A percentile compares a stretch with the other conserved stretches of the same genome.
Conservation (phyloP, 1,140 invertebrate species). For the Aphelenchoides fujianensis region DNA sequence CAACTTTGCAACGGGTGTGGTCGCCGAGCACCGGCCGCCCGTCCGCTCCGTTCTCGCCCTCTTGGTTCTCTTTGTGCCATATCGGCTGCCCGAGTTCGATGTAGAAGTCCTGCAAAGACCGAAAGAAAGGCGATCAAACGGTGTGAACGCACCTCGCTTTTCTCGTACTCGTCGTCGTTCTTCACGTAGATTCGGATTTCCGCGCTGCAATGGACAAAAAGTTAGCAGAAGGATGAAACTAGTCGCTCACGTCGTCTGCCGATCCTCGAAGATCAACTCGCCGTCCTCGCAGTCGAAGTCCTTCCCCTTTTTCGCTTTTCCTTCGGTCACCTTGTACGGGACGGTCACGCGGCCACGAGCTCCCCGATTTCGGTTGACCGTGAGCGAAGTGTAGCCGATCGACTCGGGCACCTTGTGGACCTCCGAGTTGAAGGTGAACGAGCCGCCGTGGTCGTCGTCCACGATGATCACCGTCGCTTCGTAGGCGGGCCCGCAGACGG, state of each 20-base stretch:
- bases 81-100: slow-evolving; percentile 73
- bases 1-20: slow-evolving; percentile 75
- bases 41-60: slow-evolving; percentile 77
- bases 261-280: slow-evolving; percentile 87
- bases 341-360: slow-evolving; percentile 73
- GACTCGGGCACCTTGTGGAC: slow-evolving; percentile 70
- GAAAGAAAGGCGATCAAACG: background rate
- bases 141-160: slow-evolving; percentile 62
- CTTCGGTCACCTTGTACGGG: slow-evolving; percentile 85
- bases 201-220: slow-evolving; percentile 38
- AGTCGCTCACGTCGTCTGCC: slow-evolving; percentile 87
- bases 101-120: slow-evolving; percentile 75
- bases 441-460: slow-evolving; percentile 94
- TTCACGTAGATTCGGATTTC: slow-evolving; percentile 76
- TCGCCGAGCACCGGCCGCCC: slow-evolving; percentile 84
- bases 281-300: slow-evolving; percentile 80
- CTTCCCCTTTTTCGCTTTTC: slow-evolving; percentile 80
- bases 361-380: slow-evolving; percentile 68
- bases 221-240: background rate
- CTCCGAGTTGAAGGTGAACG: slow-evolving; percentile 84
- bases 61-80: slow-evolving; percentile 30
- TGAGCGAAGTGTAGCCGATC: slow-evolving; percentile 74
- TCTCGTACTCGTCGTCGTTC: slow-evolving; percentile 96
- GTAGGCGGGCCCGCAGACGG: slow-evolving; percentile 73
- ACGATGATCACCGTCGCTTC: slow-evolving; percentile 97